Evolutionary conservation across 2,797 vertebrate genomes (phyloP).

Genomic region (Arrhamphus sclerolepis): DNA sequence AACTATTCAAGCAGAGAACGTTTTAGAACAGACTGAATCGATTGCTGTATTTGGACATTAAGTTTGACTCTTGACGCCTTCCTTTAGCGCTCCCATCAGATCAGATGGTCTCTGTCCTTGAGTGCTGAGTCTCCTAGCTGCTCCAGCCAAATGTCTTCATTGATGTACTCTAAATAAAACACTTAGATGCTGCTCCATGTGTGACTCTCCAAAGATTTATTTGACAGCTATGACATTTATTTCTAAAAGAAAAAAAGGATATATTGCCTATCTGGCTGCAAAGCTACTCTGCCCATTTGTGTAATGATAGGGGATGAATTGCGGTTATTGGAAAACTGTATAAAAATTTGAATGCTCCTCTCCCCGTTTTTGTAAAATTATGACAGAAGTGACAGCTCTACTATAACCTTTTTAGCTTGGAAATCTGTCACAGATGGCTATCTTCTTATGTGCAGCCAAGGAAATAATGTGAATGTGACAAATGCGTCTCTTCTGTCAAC

Average conservation of each 20-base stretch:
- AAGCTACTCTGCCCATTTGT: constrained; percentile 64
- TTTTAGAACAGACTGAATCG: constrained; percentile 12
- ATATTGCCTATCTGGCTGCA: constrained; percentile 62
- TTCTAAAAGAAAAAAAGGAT: constrained; percentile 52
- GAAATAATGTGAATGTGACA: constrained; percentile 67
- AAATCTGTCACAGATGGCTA: constrained; percentile 70
- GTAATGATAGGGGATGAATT: constrained; percentile 77
- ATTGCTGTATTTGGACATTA: constrained; percentile 21
- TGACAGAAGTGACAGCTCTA: constrained; percentile 61
- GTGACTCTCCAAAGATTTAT: constrained; percentile 68
- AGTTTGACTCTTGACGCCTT: constrained; percentile 12
- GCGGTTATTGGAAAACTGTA: constrained; percentile 74
- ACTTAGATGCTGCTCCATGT: constrained; percentile 62
- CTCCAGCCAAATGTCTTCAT: constrained; percentile 52
- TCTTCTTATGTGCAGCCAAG: constrained; percentile 46
- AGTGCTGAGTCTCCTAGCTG: constrained; percentile 47
- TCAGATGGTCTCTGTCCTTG: constrained; percentile 55
- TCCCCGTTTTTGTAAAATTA: constrained; percentile 42
- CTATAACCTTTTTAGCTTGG: constrained; percentile 53
- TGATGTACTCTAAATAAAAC: constrained; percentile 73
- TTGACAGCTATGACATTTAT: constrained; percentile 73
- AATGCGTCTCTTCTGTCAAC: constrained; percentile 66
- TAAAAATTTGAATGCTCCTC: constrained; percentile 49
- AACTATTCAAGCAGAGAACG: not conserved
- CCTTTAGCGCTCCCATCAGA: constrained; percentile 18